phyloP scores from a whole-genome alignment of 2,113 vertebrate species.

The Sorex fumeus region DNA sequence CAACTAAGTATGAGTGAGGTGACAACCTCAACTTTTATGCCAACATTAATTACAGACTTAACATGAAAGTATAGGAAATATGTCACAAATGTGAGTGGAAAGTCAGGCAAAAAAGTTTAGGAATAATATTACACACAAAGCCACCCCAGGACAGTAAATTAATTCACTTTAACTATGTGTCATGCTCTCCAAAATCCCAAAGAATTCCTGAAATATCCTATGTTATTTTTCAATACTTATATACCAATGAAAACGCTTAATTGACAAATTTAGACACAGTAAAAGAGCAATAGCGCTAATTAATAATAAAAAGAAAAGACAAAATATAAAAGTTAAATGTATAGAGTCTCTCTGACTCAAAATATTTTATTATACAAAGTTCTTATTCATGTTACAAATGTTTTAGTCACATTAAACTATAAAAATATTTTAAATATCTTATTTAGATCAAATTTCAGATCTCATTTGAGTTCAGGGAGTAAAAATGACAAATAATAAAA shows the following conservation, averaged over 20 bases:
- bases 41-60: background rate
- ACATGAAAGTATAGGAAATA: background rate
- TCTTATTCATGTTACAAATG: no score
- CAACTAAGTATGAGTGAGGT: no score
- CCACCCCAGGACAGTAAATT: background rate
- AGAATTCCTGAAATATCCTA: background rate
- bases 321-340: no score
- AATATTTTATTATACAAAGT: background rate
- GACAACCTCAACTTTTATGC: background rate
- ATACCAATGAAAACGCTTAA: background rate
- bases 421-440: no score
- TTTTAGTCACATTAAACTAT: no score
- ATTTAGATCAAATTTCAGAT: no score
- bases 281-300: background rate
- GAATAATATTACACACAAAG: background rate
- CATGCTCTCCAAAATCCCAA: background rate
- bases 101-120: background rate
- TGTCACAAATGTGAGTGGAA: background rate
- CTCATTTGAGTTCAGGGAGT: no score
- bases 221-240: background rate
- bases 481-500: no score
- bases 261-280: background rate
- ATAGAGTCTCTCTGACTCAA: background rate
- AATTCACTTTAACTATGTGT: background rate
- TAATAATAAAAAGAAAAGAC: background rate